Evolutionary conservation across 2,113 vertebrate genomes (phyloP), one percentile per base, ranked within the genome.

Genomic region (Thalassoma bifasciatum): DNA sequence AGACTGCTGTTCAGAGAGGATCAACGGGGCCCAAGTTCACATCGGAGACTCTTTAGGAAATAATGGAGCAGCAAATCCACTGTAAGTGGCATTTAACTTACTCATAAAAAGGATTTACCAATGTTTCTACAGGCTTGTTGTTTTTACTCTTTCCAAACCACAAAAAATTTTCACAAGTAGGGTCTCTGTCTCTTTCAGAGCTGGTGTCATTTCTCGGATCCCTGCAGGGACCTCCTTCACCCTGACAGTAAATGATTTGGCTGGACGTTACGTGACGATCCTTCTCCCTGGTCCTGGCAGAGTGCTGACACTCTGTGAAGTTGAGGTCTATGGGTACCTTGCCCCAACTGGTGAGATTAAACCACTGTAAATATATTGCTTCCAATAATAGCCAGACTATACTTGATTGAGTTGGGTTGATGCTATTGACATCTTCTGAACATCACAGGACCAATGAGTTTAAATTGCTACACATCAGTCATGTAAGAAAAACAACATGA

Each of bases 261-360:
- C 58, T 57, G 86, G 86, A 50, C 78, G 84, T 22, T 84, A 82
- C 7, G 84, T 88, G 22, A 69, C 50, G 16, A 30, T 87, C 10
- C 0, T 7, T 34, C 0, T 83, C 0, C 58, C 57, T 0, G 82
- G 85, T 11, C 0, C 0, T 11, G 0, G 1, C 0, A 65, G 2
- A 3, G 1, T 2, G 0, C 72, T 89, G 4, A 54, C 37, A 0
- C 56, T 87, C 51, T 87, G 87, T 11, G 84, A 89, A 51, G 82
- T 89, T 67, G 82, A 89, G 1, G 77, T 89, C 38, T 89, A 85
- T 4, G 87, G 87, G 4, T 89, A 87, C 49, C 72, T 1, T 4
- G 68, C 80, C 14, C 85, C 85, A 53, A 83, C 68, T 3, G 82
- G 80, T 89, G 36, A 74, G 67, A 47, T n/a, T n/a, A n/a, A n/a